These are phyloP conservation scores for Saxidomus purpurata DNA, from an alignment of 1,140 invertebrate genomes.

Conservation along the genomic window DNA sequence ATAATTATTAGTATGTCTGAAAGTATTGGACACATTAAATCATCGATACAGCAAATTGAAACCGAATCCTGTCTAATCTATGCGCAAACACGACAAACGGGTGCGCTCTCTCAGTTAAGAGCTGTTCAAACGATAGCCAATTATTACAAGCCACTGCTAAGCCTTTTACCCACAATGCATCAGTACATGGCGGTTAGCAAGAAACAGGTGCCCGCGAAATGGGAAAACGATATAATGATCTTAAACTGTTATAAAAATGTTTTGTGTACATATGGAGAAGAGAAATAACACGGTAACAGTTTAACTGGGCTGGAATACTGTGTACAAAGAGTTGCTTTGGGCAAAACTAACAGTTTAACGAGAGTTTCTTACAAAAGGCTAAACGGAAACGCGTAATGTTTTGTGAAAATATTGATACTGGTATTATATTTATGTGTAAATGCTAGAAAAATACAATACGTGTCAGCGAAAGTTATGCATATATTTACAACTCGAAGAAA, in stretches of 20 bases:
- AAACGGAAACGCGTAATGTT: constrained; percentile 52
- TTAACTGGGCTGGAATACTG: not conserved
- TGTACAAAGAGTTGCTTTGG: not conserved
- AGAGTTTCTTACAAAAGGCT: constrained; percentile 17
- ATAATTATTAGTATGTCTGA: not conserved
- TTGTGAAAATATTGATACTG: constrained; percentile 50
- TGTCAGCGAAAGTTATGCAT: constrained; percentile 29
- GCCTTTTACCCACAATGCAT: constrained; percentile 31
- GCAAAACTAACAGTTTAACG: constrained; percentile 59
- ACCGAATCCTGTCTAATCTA: constrained; percentile 18
- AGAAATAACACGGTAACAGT: constrained; percentile 38
- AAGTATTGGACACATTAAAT: not conserved
- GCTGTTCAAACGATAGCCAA: constrained; percentile 52
- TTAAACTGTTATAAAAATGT: not conserved
- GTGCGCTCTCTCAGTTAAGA: not conserved
- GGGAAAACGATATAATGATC: constrained; percentile 50
- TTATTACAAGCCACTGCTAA: constrained; percentile 46
- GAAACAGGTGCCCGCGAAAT: not conserved
- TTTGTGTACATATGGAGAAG: constrained; percentile 40
- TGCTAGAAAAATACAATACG: constrained; percentile 39
- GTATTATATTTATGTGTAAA: constrained; percentile 50
- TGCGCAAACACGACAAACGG: constrained; percentile 30
- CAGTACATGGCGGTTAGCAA: not conserved
- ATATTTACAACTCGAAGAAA: not conserved
- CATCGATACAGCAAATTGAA: constrained; percentile 41